Percentiles rank a stretch among this genome's conserved stretches.
These are phyloP conservation scores for Lepilemur ruficaudatus DNA, from an alignment of 2,797 vertebrate genomes.

Conservation along the genomic window DNA sequence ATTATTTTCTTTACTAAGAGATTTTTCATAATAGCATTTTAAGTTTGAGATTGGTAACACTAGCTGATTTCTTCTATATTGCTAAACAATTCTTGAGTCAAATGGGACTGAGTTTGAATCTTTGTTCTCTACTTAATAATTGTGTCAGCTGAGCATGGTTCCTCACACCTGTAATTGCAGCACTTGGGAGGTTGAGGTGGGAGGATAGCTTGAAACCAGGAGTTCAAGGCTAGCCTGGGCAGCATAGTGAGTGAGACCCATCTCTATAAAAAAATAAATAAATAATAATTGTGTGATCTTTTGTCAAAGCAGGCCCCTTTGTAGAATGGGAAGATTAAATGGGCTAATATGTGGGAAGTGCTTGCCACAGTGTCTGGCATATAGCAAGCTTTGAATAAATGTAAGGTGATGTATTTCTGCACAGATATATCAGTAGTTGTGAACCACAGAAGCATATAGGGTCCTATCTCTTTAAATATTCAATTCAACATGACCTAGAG, in stretches of 20 bases:
- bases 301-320: neutral
- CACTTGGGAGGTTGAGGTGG: neutral
- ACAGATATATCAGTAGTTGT: neutral
- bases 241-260: neutral
- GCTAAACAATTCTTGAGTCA: neutral
- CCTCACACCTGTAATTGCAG: neutral
- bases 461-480: neutral
- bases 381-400: neutral
- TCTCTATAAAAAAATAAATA: neutral
- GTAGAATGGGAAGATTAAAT: neutral
- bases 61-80: neutral
- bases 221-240: neutral
- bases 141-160: neutral
- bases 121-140: neutral
- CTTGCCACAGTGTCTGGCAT: neutral
- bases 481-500: neutral
- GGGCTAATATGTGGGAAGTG: neutral
- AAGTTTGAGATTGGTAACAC: constrained; percentile 31
- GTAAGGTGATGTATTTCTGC: neutral
- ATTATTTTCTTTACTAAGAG: constrained; percentile 47
- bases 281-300: neutral
- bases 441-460: neutral
- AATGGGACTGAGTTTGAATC: constrained; percentile 7
- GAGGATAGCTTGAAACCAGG: neutral
- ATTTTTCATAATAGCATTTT: constrained; percentile 43